These are phyloP conservation scores for Diorhabda elongata DNA, from an alignment of 1,140 invertebrate species.

Conservation along the genomic window DNA sequence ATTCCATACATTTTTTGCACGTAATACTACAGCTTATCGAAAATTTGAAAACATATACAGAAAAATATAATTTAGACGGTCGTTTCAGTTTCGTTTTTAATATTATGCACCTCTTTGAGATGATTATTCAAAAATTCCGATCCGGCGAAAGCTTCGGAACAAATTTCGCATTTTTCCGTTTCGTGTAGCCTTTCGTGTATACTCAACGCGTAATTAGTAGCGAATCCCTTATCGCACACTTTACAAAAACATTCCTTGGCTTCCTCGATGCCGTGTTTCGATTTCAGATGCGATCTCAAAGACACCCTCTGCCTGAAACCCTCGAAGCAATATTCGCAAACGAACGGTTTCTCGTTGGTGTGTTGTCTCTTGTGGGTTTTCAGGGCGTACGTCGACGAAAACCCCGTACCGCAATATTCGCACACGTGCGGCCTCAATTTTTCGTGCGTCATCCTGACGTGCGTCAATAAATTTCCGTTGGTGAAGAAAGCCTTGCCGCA, in stretches of 20 bases:
- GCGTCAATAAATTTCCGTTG: constrained; percentile 30
- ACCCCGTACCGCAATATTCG: constrained; percentile 33
- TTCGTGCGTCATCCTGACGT: constrained; percentile 37
- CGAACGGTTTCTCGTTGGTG: constrained; percentile 35
- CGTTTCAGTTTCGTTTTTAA: not conserved
- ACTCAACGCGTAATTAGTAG: constrained; percentile 22
- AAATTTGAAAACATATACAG: no score
- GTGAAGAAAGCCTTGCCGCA: constrained; percentile 36
- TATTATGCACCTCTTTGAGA: constrained; percentile 11
- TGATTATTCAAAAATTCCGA: constrained; percentile 25
- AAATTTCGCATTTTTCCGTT: constrained; percentile 24
- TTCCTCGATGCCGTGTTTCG: constrained; percentile 32
- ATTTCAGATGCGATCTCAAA: constrained; percentile 33
- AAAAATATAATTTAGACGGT: no score
- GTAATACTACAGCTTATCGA: no score
- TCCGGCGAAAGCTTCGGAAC: constrained; percentile 27
- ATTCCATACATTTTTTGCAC: no score
- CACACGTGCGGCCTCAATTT: constrained; percentile 35
- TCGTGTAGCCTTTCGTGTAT: constrained; percentile 23
- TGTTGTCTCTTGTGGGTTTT: constrained; percentile 34
- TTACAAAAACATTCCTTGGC: constrained; percentile 30
- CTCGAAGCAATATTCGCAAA: constrained; percentile 33
- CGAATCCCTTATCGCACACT: constrained; percentile 32
- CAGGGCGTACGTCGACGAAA: constrained; percentile 32
- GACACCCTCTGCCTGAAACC: constrained; percentile 36